Conservation (phyloP, 2,888 invertebrate genomes). For the Drosophila birchii region DNA sequence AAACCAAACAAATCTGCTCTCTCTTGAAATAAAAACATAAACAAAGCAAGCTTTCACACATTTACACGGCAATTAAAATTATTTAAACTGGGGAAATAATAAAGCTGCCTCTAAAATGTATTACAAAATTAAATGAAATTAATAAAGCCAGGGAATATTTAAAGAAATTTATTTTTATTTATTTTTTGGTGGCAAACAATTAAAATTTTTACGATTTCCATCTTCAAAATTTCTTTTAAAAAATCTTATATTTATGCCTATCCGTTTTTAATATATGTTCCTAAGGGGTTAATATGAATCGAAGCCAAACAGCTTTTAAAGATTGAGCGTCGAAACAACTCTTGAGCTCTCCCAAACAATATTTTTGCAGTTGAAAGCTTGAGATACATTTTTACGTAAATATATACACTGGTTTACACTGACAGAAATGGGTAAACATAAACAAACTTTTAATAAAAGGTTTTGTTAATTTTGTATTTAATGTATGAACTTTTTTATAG, state of each 20-base stretch:
- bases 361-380: constrained; percentile 1
- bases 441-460: not conserved
- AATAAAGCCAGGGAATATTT: too few relatives aligned
- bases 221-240: not conserved
- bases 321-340: not conserved
- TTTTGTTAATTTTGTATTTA: not conserved
- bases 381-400: not conserved
- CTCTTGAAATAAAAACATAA: constrained; percentile 29
- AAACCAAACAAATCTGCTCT: constrained; percentile 2
- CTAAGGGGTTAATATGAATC: not conserved
- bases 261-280: not conserved
- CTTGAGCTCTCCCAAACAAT: constrained; percentile 4
- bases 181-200: too few relatives aligned
- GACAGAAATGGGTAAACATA: not conserved
- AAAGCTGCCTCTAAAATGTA: not conserved
- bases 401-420: not conserved
- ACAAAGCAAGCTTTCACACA: constrained; percentile 21
- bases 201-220: not conserved
- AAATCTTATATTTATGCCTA: not conserved
- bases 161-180: too few relatives aligned
- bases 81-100: not conserved
- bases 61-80: not conserved
- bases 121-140: not conserved
- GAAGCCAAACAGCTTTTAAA: not conserved
- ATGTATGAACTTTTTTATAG: not conserved